phyloP scores from a whole-genome alignment of 2,113 vertebrate genomes.

The Morphnarchus princeps region DNA sequence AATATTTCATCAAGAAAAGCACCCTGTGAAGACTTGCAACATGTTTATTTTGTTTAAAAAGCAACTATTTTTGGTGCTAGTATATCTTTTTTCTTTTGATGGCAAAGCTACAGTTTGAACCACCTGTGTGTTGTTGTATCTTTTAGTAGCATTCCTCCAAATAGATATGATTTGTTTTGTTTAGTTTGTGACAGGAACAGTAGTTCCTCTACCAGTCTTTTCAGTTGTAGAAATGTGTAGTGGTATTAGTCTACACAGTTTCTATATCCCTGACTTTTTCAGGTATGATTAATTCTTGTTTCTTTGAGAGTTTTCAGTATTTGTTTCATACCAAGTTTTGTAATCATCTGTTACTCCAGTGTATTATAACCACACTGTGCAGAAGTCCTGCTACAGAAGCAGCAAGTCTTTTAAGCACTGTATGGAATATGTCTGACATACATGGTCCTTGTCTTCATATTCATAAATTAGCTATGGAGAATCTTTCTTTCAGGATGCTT shows the following conservation, averaged over 20 bases:
- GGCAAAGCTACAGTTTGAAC: conserved; percentile 23
- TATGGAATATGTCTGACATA: not conserved
- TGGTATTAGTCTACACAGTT: not conserved
- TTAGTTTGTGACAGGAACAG: conserved; percentile 11
- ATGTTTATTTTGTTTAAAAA: conserved; percentile 45
- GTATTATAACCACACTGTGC: not conserved
- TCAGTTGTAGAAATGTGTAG: conserved; percentile 6
- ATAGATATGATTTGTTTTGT: conserved; percentile 26
- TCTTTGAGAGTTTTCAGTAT: conserved; percentile 15
- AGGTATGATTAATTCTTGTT: conserved; percentile 9
- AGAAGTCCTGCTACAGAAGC: not conserved
- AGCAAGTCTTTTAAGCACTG: not conserved
- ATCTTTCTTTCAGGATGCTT: conserved; percentile 29
- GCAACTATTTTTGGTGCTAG: conserved; percentile 60
- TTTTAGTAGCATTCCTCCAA: conserved; percentile 67
- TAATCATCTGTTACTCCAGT: not conserved
- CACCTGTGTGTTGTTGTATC: not conserved
- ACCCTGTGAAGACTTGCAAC: conserved; percentile 53
- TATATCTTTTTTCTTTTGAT: conserved; percentile 2
- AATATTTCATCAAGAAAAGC: conserved; percentile 5
- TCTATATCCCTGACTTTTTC: not conserved
- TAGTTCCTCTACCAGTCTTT: conserved; percentile 36
- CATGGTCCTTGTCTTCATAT: conserved; percentile 11
- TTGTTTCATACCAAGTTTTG: conserved; percentile 21
- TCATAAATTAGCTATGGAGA: not conserved